Percentiles rank a stretch among this genome's conserved stretches.
Conservation (phyloP, 1,140 invertebrate genomes). For the Grapholita molesta region DNA sequence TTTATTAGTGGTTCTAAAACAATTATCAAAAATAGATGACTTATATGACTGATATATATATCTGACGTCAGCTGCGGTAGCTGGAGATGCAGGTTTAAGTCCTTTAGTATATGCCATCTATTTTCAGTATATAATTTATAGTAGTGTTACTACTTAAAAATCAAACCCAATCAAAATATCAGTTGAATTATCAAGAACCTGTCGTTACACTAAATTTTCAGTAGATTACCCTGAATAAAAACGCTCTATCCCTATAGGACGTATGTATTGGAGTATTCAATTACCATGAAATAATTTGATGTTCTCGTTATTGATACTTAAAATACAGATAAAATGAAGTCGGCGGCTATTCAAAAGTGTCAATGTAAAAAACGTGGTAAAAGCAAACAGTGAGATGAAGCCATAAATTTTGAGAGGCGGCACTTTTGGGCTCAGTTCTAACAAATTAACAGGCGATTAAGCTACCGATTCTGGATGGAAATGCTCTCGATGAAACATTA, state of each 20-base stretch:
- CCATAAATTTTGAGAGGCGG: slow-evolving; percentile 65
- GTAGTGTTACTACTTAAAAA: too few species aligned
- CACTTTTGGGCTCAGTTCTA: slow-evolving; percentile 59
- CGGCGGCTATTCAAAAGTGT: slow-evolving; percentile 45
- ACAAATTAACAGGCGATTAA: slow-evolving; percentile 75
- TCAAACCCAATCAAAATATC: too few species aligned
- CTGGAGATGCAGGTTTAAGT: too few species aligned
- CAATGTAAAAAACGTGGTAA: slow-evolving; percentile 42
- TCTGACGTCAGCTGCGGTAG: too few species aligned
- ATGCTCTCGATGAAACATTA: slow-evolving; percentile 53
- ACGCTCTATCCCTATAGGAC: not conserved
- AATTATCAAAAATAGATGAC: too few species aligned
- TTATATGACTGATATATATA: too few species aligned
- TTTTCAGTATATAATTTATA: too few species aligned
- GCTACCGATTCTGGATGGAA: slow-evolving; percentile 68
- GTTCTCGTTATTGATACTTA: slow-evolving; percentile 11
- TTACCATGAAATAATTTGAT: not conserved
- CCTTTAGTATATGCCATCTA: too few species aligned
- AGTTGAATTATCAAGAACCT: too few species aligned
- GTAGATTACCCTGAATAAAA: not conserved
- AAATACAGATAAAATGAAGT: slow-evolving; percentile 20
- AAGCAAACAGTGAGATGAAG: slow-evolving; percentile 59
- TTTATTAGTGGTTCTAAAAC: too few species aligned
- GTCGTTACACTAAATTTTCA: too few species aligned
- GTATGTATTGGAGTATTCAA: not conserved